A percentile compares a stretch with the other conserved stretches of the same genome.
phyloP scores from a whole-genome alignment of 2,797 vertebrate species.

The Gymnoscopelus microlampas region DNA sequence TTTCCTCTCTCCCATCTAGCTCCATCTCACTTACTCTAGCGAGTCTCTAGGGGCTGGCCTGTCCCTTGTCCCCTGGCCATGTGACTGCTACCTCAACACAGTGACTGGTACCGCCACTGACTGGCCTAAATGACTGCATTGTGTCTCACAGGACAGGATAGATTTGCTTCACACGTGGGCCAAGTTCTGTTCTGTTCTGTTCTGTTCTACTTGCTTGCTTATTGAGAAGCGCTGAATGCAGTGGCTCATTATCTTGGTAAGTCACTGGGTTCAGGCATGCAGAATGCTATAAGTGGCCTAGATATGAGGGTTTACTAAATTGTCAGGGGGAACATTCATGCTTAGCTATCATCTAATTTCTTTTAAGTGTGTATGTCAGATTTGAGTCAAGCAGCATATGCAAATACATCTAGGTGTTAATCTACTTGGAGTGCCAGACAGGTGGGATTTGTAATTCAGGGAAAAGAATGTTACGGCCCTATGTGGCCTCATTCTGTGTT shows the following conservation, averaged over 20 bases:
- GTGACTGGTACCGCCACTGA: constrained; percentile 58
- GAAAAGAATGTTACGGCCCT: background rate
- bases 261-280: constrained; percentile 10
- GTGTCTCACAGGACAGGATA: constrained; percentile 32
- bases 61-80: constrained; percentile 3
- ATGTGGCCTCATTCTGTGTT: no score
- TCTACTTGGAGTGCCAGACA: background rate
- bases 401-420: background rate
- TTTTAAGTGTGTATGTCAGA: background rate
- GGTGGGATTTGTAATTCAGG: background rate
- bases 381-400: background rate
- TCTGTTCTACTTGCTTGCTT: background rate
- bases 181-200: constrained; percentile 6
- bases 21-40: constrained; percentile 1
- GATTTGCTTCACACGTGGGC: constrained; percentile 15
- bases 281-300: background rate
- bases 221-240: constrained; percentile 2
- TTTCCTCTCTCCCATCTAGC: background rate
- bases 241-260: constrained; percentile 14
- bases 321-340: background rate
- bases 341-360: background rate
- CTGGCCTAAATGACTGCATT: constrained; percentile 60
- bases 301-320: background rate
- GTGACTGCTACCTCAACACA: constrained; percentile 30
- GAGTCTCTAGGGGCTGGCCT: constrained; percentile 18